A percentile compares a stretch with the other conserved stretches of the same genome.
These are phyloP conservation scores for Isurus oxyrinchus DNA, from an alignment of 2,113 vertebrate species.

Conservation along the genomic window DNA sequence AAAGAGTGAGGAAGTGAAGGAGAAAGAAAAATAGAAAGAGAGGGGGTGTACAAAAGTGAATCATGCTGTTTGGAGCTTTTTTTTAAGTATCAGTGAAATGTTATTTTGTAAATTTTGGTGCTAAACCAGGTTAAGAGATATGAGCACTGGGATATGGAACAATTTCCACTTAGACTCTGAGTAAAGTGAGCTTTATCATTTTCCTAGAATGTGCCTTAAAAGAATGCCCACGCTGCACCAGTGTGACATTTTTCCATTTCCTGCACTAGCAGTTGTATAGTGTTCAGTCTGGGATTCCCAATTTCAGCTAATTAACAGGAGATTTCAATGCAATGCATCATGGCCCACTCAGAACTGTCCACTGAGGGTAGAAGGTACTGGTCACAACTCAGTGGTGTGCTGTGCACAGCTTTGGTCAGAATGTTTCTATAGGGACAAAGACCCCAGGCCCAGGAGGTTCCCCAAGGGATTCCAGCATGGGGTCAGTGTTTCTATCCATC, in stretches of 20 bases:
- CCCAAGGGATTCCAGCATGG: neutral
- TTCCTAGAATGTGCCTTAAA: neutral
- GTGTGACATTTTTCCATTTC: neutral
- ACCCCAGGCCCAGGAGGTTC: neutral
- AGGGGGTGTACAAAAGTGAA: neutral
- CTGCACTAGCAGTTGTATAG: neutral
- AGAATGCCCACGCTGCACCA: neutral
- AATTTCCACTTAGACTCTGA: neutral
- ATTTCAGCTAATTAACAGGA: neutral
- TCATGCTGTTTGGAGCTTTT: neutral
- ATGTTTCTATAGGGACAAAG: neutral
- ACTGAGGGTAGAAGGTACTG: neutral
- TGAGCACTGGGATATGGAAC: neutral
- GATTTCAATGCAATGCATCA: neutral
- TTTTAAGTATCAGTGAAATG: neutral
- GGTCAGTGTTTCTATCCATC: neutral
- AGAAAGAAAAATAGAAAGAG: neutral
- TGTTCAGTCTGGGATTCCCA: neutral
- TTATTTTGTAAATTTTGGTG: neutral
- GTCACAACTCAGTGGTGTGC: neutral
- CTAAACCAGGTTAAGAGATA: neutral
- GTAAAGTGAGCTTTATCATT: neutral
- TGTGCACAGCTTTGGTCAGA: neutral
- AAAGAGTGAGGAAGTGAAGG: neutral
- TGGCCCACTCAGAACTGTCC: neutral